phyloP scores from a whole-genome alignment of 2,797 vertebrate species.

The Karalla daura region DNA sequence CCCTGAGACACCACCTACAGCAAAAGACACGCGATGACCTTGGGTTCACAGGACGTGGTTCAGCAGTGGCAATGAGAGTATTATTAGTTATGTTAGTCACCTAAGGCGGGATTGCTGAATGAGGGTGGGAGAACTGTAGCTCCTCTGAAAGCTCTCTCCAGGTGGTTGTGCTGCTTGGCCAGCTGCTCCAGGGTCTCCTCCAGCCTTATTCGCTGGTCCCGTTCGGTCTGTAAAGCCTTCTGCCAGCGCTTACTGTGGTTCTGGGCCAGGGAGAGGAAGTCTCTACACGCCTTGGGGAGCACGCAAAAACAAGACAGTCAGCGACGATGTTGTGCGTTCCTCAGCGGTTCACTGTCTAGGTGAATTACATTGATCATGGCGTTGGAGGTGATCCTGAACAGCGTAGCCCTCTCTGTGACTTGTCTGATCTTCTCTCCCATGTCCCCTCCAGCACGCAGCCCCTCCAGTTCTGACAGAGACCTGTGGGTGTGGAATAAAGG shows the following conservation, averaged over 20 bases:
- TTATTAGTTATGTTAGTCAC: slow-evolving; percentile 84
- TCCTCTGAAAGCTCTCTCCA: slow-evolving; percentile 95
- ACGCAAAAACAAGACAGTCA: neutral
- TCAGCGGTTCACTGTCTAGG: neutral
- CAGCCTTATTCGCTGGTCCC: slow-evolving; percentile 93
- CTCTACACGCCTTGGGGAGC: slow-evolving; percentile 89
- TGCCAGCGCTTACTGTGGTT: slow-evolving; percentile 96
- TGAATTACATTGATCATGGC: slow-evolving; percentile 97
- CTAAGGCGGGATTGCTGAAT: slow-evolving; percentile 75
- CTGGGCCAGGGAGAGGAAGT: slow-evolving; percentile 93
- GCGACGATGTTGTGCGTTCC: neutral
- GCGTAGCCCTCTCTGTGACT: slow-evolving; percentile 94
- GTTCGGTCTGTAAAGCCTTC: slow-evolving; percentile 92
- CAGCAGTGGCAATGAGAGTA: neutral
- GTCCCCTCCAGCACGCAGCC: slow-evolving; percentile 86
- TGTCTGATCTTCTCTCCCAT: slow-evolving; percentile 94
- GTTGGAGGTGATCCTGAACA: slow-evolving; percentile 97
- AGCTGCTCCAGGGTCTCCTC: slow-evolving; percentile 96
- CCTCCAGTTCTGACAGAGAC: slow-evolving; percentile 95
- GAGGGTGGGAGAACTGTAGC: slow-evolving; percentile 89
- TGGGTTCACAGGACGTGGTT: neutral
- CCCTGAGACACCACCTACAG: slow-evolving; percentile 65
- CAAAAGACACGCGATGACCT: neutral
- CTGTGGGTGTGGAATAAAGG: slow-evolving; percentile 78
- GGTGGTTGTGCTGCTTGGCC: slow-evolving; percentile 97